These are phyloP conservation scores for Hippocampus abdominalis DNA, from an alignment of 2,113 vertebrate species.

Conservation along the genomic window DNA sequence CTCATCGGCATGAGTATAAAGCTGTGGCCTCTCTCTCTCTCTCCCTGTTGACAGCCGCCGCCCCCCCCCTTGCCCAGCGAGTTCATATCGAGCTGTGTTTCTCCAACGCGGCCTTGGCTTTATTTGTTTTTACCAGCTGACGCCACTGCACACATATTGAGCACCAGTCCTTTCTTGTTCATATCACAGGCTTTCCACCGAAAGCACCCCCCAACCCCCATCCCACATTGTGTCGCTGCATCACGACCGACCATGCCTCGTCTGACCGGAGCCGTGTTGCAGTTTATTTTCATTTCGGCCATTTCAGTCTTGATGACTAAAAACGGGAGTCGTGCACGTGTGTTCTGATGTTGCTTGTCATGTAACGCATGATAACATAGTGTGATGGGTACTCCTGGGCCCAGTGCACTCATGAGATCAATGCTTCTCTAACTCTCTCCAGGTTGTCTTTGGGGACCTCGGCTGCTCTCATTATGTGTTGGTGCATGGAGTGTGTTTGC, in stretches of 20 bases:
- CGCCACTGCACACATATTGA: slow-evolving; percentile 65
- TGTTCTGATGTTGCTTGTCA: slow-evolving; percentile 38
- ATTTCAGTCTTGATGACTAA: slow-evolving; percentile 43
- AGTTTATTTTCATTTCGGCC: slow-evolving; percentile 53
- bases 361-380: slow-evolving; percentile 31
- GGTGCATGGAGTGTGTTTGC: slow-evolving; percentile 55
- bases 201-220: slow-evolving; percentile 37
- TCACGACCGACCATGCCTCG: slow-evolving; percentile 25
- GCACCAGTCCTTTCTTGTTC: slow-evolving; percentile 64
- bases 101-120: slow-evolving; percentile 57
- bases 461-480: slow-evolving; percentile 55
- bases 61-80: slow-evolving; percentile 50
- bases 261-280: slow-evolving; percentile 47
- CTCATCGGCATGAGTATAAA: slow-evolving; percentile 64
- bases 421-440: slow-evolving; percentile 60
- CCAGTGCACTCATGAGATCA: slow-evolving; percentile 58
- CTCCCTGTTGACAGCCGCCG: slow-evolving; percentile 60
- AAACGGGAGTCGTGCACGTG: slow-evolving; percentile 6
- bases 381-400: slow-evolving; percentile 54
- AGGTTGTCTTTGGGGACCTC: slow-evolving; percentile 56
- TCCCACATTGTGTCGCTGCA: slow-evolving; percentile 7
- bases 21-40: slow-evolving; percentile 46
- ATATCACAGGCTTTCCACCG: slow-evolving; percentile 61
- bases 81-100: slow-evolving; percentile 66
- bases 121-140: slow-evolving; percentile 74